Evolutionary conservation across 2,888 invertebrate genomes (phyloP).

Genomic region (Pocota personata): DNA sequence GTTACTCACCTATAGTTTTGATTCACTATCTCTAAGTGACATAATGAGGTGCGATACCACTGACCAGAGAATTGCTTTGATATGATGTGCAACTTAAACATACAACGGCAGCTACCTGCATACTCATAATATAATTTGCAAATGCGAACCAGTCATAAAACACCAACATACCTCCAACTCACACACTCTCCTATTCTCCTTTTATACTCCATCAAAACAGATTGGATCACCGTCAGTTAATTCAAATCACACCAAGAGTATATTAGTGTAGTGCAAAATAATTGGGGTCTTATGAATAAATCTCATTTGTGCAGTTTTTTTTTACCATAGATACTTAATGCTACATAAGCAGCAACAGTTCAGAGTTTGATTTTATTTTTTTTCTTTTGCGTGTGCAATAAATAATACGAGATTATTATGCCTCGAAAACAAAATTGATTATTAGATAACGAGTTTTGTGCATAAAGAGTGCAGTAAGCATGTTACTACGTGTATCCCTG

Average conservation of each 20-base stretch:
- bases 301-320: conserved; percentile 36
- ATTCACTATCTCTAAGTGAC: conserved; percentile 2
- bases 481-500: not conserved
- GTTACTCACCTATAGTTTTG: not conserved
- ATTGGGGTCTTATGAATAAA: conserved; percentile 64
- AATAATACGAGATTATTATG: conserved; percentile 38
- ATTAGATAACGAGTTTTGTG: conserved; percentile 50
- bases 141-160: conserved; percentile 48
- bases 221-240: conserved; percentile 56
- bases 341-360: conserved; percentile 15
- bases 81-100: not conserved
- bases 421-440: conserved; percentile 46
- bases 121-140: conserved; percentile 27
- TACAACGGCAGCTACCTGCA: not conserved
- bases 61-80: conserved; percentile 13
- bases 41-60: conserved; percentile 45
- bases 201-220: conserved; percentile 33
- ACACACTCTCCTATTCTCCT: conserved; percentile 5
- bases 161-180: not conserved
- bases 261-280: conserved; percentile 53
- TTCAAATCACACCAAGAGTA: conserved; percentile 49
- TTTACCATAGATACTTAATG: conserved; percentile 14
- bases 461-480: not conserved
- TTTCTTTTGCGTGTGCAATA: conserved; percentile 42
- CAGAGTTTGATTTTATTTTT: not conserved